Evolutionary conservation across 2,888 invertebrate genomes (phyloP).

Genomic region (Conops quadrifasciatus): DNA sequence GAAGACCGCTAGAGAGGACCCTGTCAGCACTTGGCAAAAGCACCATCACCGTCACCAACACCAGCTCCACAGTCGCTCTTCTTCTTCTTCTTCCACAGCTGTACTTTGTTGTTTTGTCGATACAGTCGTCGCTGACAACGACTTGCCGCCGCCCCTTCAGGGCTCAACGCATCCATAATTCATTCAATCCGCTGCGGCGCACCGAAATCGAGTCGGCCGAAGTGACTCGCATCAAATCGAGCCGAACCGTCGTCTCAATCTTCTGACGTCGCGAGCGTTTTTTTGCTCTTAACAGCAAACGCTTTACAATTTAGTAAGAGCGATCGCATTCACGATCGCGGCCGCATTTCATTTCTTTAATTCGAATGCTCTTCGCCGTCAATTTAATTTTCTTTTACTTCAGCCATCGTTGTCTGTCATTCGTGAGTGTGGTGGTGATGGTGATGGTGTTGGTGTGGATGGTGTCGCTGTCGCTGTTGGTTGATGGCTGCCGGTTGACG

Average conservation of each 20-base stretch:
- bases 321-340: background rate
- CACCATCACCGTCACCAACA: background rate
- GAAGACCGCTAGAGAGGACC: background rate
- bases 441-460: background rate
- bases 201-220: too few species aligned
- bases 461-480: conserved; percentile 2
- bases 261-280: too few species aligned
- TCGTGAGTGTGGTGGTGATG: too few species aligned
- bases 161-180: conserved; percentile 14
- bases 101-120: background rate
- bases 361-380: background rate
- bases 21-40: background rate
- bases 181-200: background rate
- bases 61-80: background rate
- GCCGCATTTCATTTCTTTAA: background rate
- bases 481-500: background rate
- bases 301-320: conserved; percentile 10
- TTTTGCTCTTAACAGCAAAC: background rate
- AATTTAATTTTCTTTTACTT: background rate
- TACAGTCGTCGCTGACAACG: background rate
- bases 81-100: background rate
- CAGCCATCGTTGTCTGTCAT: background rate
- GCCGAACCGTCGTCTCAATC: background rate
- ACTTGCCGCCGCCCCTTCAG: background rate
- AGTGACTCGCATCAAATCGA: background rate